These are phyloP conservation scores for Adela reaumurella DNA, from an alignment of 2,888 invertebrate genomes.

Conservation along the genomic window DNA sequence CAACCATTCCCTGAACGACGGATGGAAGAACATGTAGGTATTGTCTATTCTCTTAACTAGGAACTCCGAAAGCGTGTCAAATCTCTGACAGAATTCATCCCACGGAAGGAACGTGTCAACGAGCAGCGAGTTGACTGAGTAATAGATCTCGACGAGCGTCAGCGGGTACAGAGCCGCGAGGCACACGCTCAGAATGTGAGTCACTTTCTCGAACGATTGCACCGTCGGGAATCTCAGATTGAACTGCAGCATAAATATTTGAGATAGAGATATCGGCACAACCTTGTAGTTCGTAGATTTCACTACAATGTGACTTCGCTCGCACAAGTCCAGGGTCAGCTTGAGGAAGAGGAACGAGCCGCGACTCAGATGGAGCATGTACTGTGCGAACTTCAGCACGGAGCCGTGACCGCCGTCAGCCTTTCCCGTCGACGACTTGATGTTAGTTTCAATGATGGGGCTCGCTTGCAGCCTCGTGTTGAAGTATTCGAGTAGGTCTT, in stretches of 20 bases:
- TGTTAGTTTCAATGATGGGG: conserved; percentile 80
- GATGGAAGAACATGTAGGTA: conserved; percentile 97
- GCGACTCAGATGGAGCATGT: conserved; percentile 76
- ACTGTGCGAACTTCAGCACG: conserved; percentile 79
- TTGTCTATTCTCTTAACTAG: conserved; percentile 87
- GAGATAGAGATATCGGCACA: conserved; percentile 80
- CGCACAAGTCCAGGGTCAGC: conserved; percentile 86
- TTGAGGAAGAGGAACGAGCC: conserved; percentile 93
- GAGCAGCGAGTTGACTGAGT: conserved; percentile 84
- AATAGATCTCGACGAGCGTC: conserved; percentile 86
- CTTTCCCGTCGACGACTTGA: conserved; percentile 65
- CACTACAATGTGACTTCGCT: conserved; percentile 86
- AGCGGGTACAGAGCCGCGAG: conserved; percentile 88
- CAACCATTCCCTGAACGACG: conserved; percentile 97
- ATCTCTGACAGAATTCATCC: conserved; percentile 87
- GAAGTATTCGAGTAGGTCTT: conserved; percentile 85
- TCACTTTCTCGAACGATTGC: conserved; percentile 85
- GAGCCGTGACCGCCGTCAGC: conserved; percentile 62
- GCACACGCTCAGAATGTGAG: conserved; percentile 85
- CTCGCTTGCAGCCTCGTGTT: conserved; percentile 77
- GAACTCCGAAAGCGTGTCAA: conserved; percentile 82
- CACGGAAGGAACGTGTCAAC: conserved; percentile 78
- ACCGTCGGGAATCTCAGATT: conserved; percentile 89
- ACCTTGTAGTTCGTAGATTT: conserved; percentile 94
- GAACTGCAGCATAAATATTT: conserved; percentile 88